Percentiles rank a stretch among this genome's conserved stretches.
These are phyloP conservation scores for Momotus momota DNA, from an alignment of 2,797 vertebrate genomes.

Conservation along the genomic window DNA sequence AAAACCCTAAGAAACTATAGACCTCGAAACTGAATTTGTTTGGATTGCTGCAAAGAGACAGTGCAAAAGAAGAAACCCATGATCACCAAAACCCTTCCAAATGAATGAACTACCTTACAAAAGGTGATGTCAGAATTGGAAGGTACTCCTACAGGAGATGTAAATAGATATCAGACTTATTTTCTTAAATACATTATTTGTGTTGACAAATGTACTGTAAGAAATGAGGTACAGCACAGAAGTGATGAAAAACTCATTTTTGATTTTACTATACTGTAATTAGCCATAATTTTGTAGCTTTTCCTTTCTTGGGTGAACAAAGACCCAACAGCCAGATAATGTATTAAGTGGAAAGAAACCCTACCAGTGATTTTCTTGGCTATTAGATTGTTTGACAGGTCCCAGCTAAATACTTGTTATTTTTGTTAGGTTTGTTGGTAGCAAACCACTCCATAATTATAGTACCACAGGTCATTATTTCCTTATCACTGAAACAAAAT, in stretches of 20 bases:
- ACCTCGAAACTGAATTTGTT: not conserved
- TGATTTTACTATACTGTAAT: not conserved
- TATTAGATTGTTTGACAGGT: not conserved
- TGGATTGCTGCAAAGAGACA: not conserved
- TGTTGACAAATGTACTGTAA: not conserved
- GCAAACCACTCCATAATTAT: not conserved
- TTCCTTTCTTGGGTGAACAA: not conserved
- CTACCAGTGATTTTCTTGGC: not conserved
- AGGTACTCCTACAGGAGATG: not conserved
- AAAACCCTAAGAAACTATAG: not conserved
- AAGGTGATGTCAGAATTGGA: not conserved
- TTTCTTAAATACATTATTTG: not conserved
- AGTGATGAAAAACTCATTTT: not conserved
- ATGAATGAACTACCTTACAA: not conserved
- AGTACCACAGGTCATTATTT: not conserved
- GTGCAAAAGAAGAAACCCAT: not conserved
- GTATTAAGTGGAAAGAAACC: not conserved
- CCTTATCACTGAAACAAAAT: not conserved
- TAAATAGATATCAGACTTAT: not conserved
- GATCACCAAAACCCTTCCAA: not conserved
- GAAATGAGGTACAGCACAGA: not conserved
- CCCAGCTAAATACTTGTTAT: not conserved
- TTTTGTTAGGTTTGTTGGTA: not conserved
- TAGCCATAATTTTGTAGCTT: not conserved
- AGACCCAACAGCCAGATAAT: not conserved